Conservation (phyloP, 2,888 invertebrate genomes). For the Limnephilus lunatus region DNA sequence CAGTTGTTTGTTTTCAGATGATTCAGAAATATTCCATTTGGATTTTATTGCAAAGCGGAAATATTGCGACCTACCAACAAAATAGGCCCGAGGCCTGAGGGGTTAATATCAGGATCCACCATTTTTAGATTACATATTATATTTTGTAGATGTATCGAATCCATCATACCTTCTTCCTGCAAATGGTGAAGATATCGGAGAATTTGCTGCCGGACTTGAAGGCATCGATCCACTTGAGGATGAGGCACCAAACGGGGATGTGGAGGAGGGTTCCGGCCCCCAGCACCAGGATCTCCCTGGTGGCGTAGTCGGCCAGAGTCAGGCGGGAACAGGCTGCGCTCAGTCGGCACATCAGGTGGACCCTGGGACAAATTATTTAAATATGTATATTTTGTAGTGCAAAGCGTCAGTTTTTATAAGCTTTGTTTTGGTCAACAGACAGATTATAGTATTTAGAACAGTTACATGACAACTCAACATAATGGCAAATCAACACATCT, state of each 20-base stretch:
- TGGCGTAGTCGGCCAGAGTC: constrained; percentile 82
- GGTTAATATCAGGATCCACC: too few relatives aligned
- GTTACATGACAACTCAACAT: too few relatives aligned
- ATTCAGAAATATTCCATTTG: too few relatives aligned
- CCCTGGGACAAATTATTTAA: constrained; percentile 72
- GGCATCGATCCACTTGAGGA: constrained; percentile 81
- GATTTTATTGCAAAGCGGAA: too few relatives aligned
- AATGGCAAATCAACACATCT: too few relatives aligned
- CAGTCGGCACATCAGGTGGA: constrained; percentile 84
- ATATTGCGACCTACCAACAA: too few relatives aligned
- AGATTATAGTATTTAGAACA: too few relatives aligned
- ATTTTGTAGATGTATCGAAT: not conserved
- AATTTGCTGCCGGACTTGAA: constrained; percentile 81
- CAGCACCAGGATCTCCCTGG: constrained; percentile 84
- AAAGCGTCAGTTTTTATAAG: not conserved
- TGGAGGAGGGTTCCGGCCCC: constrained; percentile 82
- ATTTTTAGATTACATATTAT: too few relatives aligned
- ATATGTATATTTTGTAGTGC: not conserved
- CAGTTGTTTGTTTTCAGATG: too few relatives aligned
- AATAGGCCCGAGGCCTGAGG: too few relatives aligned
- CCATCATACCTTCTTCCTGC: constrained; percentile 58
- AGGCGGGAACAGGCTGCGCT: constrained; percentile 82
- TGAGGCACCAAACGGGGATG: constrained; percentile 82
- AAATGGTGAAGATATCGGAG: constrained; percentile 73
- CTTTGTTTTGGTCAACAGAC: too few relatives aligned